Evolutionary conservation across 53 echinoderm and acorn worm genomes (phyloP), one percentile per base, ranked within the genome.

Genomic region (Zoroaster sp.): DNA sequence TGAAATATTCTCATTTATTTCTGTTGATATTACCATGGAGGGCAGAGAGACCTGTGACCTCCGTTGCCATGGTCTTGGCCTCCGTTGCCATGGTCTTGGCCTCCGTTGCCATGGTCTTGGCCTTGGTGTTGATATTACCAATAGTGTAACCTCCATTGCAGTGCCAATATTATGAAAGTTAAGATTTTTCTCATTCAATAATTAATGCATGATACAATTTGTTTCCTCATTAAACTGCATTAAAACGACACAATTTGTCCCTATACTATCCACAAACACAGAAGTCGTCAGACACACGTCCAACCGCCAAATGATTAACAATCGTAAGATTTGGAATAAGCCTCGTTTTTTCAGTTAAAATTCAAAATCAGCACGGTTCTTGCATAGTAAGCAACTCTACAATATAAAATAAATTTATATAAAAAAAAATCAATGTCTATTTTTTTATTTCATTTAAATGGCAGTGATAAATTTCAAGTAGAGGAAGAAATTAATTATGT

Each of bases 371-470:
- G 17, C 42, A 37, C 75, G 7, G 40, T 41, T 41, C 38, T 74
- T 74, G 75, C 75, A 74, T 74, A 74, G 75, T 41, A 23, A 74
- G 75, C 75, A 25, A 36, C 40, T 39, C 40, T 23, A 40, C 40
- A 74, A 41, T 59, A 59, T 25, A 59, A 59, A 59, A 59, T 59
- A 20, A 59, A 59, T 59, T 59, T 28, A 59, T 59, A 13, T 74
- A n/a, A n/a, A 41, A 11, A 74, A 74, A 40, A 74, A 41, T 21
- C n/a, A 46, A n/a, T n/a, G 28, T 25, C 35, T 14, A 23, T 23
- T 32, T 18, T 32, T 11, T 49, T 77, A 12, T 14, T 37, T 49
- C 12, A 43, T 46, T 43, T 46, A 42, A 39, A 43, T 41, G 75
- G 75, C 40, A 74, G 43, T 40, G 43, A 42, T 42, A 41, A 43